Base-by-base conservation (phyloP, 2,888 invertebrate genomes). In the Microdon myrmicae region DNA sequence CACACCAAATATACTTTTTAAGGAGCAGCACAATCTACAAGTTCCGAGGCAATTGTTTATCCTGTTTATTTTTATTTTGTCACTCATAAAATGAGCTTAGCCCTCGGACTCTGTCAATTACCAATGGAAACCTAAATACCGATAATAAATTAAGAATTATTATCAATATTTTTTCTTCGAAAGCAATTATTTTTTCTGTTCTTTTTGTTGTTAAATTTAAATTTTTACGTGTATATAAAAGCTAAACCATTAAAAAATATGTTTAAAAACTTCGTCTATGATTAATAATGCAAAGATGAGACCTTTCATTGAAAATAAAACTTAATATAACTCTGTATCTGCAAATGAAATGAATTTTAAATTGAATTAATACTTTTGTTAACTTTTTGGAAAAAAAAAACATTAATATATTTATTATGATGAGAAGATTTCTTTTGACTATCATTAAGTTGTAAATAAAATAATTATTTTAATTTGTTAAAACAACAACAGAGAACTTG, bases 1-100 rank as follows among this genome's bases (percentile, higher is more conserved):
- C 45, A 66, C 66, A 66, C 66, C 66, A 66, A 66, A 66, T 66
- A 66, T 66, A 66, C 39, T 48, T 54, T 66, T 51, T 66, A 66
- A 66, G 22, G 58, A 66, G 59, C 53, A 66, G n/a, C n/a, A 59
- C 29, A 59, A 48, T 54, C 59, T 47, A 48, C 38, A 54, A 66
- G 48, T 43, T 19, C 41, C 34, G 29, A 39, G 10, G 19, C 8
- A 25, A 5, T n/a, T n/a, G n/a, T n/a, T n/a, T n/a, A 26, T 29
- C 56, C 44, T 39, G 9, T 39, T 38, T 26, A 35, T 9, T 32
- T 31, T 29, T 35, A 16, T 16, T 28, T 9, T 14, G 37, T 49
- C 34, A 61, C 37, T 55, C 35, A 53, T n/a, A 47, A 47, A 51
- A 34, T 47, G 43, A 58, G 47, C 64, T 58, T 45, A 35, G 56